Base-by-base conservation (phyloP, 1,140 invertebrate species). In the Camponotus vicinus region DNA sequence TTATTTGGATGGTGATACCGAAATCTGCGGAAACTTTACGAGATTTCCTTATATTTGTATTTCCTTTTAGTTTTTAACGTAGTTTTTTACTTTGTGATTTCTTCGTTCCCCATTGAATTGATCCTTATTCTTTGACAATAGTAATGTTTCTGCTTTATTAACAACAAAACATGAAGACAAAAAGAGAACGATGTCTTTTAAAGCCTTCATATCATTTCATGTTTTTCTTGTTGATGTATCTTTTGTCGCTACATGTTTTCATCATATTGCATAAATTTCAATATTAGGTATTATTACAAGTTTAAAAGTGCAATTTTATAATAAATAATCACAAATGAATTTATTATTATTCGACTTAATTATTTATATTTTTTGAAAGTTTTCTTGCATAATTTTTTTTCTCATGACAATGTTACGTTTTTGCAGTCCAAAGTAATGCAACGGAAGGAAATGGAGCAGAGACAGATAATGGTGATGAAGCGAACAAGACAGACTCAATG, bases 401-500 rank as follows among this genome's bases (percentile, higher is more conserved):
- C 52, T 76, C 13, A 63, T 71, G 52, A 55, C 55, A 63, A 57
- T 49, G 7, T 32, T 66, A 84, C 18, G 34, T 90, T 87, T 88
- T 91, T 85, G 13, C 86, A 92, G 90, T 64, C 83, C 89, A 63
- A 91, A 92, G 40, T 92, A 89, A 91, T 57, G 77, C 67, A 34
- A 66, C 55, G 40, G 40, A 87, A 21, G 75, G 63, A 18, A 59
- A 61, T 34, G 67, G 89, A 61, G 76, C 78, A 13, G 66, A 83
- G 32, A 61, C 15, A 52, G 3, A 87, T 32, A 88, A 82, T 18
- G 67, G 77, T 9, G 75, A 77, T 13, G 82, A 91, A 42, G 87
- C 86, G 40, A 82, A 73, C 61, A 21, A 71, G 32, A 49, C 37
- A n/a, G 69, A 83, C 40, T 40, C 73, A 27, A 85, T 75, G 11